A percentile compares a stretch with the other conserved stretches of the same genome.
Conservation (phyloP, 2,888 invertebrate species). For the Polia nebulosa region DNA sequence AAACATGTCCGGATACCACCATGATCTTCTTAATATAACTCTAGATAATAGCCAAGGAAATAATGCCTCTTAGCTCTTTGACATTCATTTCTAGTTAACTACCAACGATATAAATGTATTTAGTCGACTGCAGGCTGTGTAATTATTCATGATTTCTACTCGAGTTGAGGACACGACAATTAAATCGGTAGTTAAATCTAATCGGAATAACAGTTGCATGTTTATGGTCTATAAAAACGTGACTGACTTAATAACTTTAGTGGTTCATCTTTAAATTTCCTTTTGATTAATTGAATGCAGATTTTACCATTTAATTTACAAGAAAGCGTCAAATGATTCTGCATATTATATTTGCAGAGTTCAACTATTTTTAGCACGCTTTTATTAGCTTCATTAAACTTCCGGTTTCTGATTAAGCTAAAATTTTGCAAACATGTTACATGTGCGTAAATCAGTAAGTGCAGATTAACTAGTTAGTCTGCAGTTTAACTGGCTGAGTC, state of each 20-base stretch:
- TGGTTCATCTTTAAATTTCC: constrained; percentile 54
- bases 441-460: too few relatives aligned
- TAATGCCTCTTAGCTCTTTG: constrained; percentile 20
- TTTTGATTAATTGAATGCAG: constrained; percentile 49
- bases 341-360: background rate
- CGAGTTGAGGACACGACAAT: constrained; percentile 60
- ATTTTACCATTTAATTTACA: constrained; percentile 35
- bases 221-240: constrained; percentile 52
- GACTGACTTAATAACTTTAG: constrained; percentile 50
- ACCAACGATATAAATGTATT: constrained; percentile 18
- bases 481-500: too few relatives aligned
- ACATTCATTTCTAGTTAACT: constrained; percentile 24
- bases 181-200: constrained; percentile 49
- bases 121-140: constrained; percentile 19
- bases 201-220: constrained; percentile 54
- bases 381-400: too few relatives aligned
- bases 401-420: too few relatives aligned
- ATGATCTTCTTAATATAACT: constrained; percentile 18
- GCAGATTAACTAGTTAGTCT: too few relatives aligned
- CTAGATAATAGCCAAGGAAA: constrained; percentile 4
- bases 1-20: constrained; percentile 12
- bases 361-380: background rate
- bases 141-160: constrained; percentile 61
- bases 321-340: constrained; percentile 49
- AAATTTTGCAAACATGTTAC: too few relatives aligned